Percentiles rank a stretch among this genome's conserved stretches.
Conservation (phyloP, 2,113 vertebrate genomes). For the Percina caprodes region DNA sequence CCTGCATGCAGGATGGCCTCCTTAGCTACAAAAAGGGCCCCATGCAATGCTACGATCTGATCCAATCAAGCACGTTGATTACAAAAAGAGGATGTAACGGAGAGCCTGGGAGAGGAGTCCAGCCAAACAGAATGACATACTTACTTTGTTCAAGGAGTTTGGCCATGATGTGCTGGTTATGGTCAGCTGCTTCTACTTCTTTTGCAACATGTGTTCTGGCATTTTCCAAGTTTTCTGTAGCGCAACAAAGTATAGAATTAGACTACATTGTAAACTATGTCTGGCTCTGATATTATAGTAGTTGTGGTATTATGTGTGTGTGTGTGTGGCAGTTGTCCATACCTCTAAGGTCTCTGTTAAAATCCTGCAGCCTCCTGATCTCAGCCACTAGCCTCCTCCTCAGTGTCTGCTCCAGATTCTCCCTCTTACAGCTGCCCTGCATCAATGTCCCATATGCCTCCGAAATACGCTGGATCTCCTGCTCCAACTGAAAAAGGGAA, state of each 20-base stretch:
- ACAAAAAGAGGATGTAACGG: slow-evolving; percentile 36
- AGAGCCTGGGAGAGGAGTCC: slow-evolving; percentile 14
- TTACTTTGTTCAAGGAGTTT: slow-evolving; percentile 97
- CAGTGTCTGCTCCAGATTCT: slow-evolving; percentile 95
- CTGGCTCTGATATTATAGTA: not conserved
- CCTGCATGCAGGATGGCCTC: slow-evolving; percentile 58
- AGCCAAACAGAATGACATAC: slow-evolving; percentile 52
- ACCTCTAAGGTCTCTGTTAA: slow-evolving; percentile 98
- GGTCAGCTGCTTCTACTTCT: slow-evolving; percentile 90
- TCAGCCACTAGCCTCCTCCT: slow-evolving; percentile 93
- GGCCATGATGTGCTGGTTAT: slow-evolving; percentile 93
- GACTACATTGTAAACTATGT: not conserved
- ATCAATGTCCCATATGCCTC: slow-evolving; percentile 96
- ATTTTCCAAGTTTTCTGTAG: slow-evolving; percentile 93
- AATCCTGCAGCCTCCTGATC: slow-evolving; percentile 95
- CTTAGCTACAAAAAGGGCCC: slow-evolving; percentile 53
- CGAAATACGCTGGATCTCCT: slow-evolving; percentile 95
- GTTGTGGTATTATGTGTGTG: not conserved
- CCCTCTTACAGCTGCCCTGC: slow-evolving; percentile 93
- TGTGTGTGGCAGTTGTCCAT: slow-evolving; percentile 4
- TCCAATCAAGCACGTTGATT: slow-evolving; percentile 55
- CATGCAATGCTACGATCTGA: slow-evolving; percentile 43
- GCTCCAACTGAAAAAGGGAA: slow-evolving; percentile 89
- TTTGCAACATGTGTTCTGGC: slow-evolving; percentile 91
- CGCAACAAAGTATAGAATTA: slow-evolving; percentile 27